phyloP scores from a whole-genome alignment of 2,888 invertebrate genomes.

The Morpho achilles region DNA sequence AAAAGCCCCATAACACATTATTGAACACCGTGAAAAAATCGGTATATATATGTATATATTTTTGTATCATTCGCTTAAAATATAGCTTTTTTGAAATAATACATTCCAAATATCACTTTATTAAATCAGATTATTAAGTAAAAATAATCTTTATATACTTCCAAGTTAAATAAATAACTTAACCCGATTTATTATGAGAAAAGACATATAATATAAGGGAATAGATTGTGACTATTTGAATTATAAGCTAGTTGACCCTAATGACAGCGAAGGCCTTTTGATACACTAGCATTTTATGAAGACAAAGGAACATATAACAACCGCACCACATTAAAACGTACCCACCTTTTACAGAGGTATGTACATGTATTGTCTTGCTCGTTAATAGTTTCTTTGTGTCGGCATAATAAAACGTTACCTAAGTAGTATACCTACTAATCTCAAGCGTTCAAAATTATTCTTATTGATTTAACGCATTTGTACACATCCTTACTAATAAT shows the following conservation, averaged over 20 bases:
- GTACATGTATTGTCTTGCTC: slow-evolving; percentile 21
- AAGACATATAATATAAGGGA: slow-evolving; percentile 4
- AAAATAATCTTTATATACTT: too few relatives aligned
- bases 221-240: slow-evolving; percentile 26
- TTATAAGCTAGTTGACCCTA: slow-evolving; percentile 60
- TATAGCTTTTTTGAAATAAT: too few relatives aligned
- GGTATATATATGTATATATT: not conserved
- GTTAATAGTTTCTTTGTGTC: slow-evolving; percentile 14
- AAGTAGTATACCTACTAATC: not conserved
- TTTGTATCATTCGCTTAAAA: too few relatives aligned
- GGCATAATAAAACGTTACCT: slow-evolving; percentile 5
- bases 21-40: too few relatives aligned
- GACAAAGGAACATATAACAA: slow-evolving; percentile 27
- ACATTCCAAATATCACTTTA: too few relatives aligned
- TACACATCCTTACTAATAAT: too few relatives aligned
- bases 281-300: slow-evolving; percentile 24
- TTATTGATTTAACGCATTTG: too few relatives aligned
- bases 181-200: not conserved
- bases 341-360: slow-evolving; percentile 18
- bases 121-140: too few relatives aligned
- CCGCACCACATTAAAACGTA: slow-evolving; percentile 26
- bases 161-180: not conserved
- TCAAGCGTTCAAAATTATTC: too few relatives aligned
- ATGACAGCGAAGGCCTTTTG: slow-evolving; percentile 61
- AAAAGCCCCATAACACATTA: too few relatives aligned